Base-by-base conservation (phyloP, 2,888 invertebrate species). In the Athrips mouffetella region DNA sequence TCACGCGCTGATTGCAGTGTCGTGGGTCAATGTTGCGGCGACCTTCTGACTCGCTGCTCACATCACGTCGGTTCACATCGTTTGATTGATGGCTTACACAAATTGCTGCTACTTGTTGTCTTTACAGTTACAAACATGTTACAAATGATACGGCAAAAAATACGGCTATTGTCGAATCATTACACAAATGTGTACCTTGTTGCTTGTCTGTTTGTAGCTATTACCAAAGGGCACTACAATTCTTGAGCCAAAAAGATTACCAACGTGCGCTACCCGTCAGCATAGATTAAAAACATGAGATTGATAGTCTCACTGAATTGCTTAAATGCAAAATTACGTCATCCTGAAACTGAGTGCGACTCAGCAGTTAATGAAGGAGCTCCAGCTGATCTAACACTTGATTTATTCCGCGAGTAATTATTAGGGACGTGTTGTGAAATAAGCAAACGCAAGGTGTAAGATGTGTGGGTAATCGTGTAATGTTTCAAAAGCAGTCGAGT, bases 41-140 rank as follows among this genome's bases (percentile, higher is more conserved):
- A 58, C 75, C 75, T 71, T 76, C 66, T 74, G 75, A 69, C 68
- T 69, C 60, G 42, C 2, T 59, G n/a, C n/a, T n/a, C n/a, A n/a
- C n/a, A n/a, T 57, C 57, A 63, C 59, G 51, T 25, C 23, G 8
- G 18, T 56, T 54, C 48, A 46, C 44, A 54, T 47, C 54, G 60
- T 55, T 58, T 62, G 48, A 48, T 44, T 44, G 48, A 48, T 40
- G 30, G 48, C n/a, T n/a, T n/a, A n/a, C n/a, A n/a, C n/a, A n/a
- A n/a, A n/a, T n/a, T n/a, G n/a, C n/a, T n/a, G n/a, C n/a, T n/a
- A n/a, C n/a, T n/a, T n/a, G n/a, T n/a, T n/a, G n/a, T n/a, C n/a
- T n/a, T n/a, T n/a, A n/a, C n/a, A n/a, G n/a, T n/a, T n/a, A n/a
- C n/a, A n/a, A n/a, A n/a, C n/a, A n/a, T n/a, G n/a, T n/a, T n/a